Base-by-base conservation (phyloP, 1,140 invertebrate genomes). In the Zaprionus taronus region DNA sequence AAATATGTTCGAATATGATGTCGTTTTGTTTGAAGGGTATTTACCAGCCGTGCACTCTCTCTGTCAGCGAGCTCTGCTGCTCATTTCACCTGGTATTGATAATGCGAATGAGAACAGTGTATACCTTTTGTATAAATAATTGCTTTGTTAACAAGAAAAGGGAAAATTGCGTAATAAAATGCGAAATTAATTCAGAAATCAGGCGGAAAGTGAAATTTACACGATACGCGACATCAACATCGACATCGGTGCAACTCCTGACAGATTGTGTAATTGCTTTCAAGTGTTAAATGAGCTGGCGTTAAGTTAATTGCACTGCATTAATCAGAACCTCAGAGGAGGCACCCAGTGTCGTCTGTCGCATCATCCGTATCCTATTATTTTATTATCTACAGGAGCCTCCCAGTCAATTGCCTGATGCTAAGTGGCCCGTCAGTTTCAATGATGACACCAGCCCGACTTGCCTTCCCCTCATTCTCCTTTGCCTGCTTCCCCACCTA, bases 271-370 rank as follows among this genome's bases (percentile, higher is more conserved):
- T 36, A 76, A 60, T 55, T 60, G 75, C 53, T 65, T 77, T 65
- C 56, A 26, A 65, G 64, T 38, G 65, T 66, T 77, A 56, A 78
- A 78, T 77, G 75, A 55, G 56, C 60, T 44, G 72, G 41, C 58
- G 14, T 66, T 58, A 67, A 60, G 73, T 36, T 73, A 83, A 83
- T 77, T 80, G 58, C 67, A 80, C 63, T 77, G 65, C 58, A 83
- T 77, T 80, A 80, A 83, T 80, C 74, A 77, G 63, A 26, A 26
- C 49, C 20, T 51, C 61, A 14, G 4, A 26, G 12, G 2, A 20
- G 31, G 51, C 49, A 22, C 15, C 15, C 5, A 26, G 15, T 5
- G 7, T 2, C 20, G 20, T 5, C 31, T 55, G 55, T 65, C 20
- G 28, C 44, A 66, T 17, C 47, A 80, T 41, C 26, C 56, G 47